A percentile compares a stretch with the other conserved stretches of the same genome.
Conservation (phyloP, 2,888 invertebrate genomes). For the Hemaris fuciformis region DNA sequence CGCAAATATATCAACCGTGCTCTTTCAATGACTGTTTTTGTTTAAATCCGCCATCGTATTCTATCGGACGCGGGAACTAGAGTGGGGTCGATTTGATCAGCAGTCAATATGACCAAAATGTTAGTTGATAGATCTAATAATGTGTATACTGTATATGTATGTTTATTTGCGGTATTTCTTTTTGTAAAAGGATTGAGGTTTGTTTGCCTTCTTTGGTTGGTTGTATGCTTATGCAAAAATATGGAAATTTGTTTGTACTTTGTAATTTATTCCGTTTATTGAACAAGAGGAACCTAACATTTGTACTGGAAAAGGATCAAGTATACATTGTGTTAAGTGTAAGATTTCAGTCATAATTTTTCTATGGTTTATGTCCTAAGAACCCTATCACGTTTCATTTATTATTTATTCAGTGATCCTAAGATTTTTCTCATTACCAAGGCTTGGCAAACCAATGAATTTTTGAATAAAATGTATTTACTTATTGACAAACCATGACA, state of each 20-base stretch:
- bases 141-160: slow-evolving; percentile 10
- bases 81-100: background rate
- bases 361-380: background rate
- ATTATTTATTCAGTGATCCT: background rate
- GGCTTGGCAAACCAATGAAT: background rate
- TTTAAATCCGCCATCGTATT: background rate
- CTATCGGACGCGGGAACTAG: background rate
- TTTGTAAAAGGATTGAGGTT: background rate
- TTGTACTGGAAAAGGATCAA: background rate
- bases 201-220: background rate
- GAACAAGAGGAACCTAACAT: background rate
- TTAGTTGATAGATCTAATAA: background rate
- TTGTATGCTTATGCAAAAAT: background rate
- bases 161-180: background rate
- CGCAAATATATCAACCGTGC: no score
- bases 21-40: no score
- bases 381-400: background rate
- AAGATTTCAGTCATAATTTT: background rate
- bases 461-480: background rate
- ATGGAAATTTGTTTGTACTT: background rate
- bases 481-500: background rate
- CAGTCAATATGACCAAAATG: background rate
- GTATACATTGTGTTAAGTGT: background rate
- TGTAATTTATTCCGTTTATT: slow-evolving; percentile 3
- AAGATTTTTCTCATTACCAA: background rate